phyloP scores from a whole-genome alignment of 37 sponge, comb jelly and placozoan genomes.

The Oscarella lobularis region DNA sequence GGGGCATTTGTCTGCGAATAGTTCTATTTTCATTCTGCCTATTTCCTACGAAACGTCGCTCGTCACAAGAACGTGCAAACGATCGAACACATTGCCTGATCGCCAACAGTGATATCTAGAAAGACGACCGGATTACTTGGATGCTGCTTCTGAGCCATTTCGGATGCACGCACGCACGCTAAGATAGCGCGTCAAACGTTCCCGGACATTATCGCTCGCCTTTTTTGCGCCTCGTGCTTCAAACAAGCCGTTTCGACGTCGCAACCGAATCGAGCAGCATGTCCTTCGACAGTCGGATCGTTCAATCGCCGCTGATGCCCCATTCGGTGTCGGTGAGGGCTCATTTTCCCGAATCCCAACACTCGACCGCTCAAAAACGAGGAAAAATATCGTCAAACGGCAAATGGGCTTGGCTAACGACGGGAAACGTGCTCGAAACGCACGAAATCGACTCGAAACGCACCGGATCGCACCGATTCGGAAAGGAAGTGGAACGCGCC shows the following conservation, averaged over 20 bases:
- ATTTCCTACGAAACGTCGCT: constrained; percentile 18
- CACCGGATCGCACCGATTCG: background rate
- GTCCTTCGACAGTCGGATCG: too few species aligned
- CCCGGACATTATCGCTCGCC: too few species aligned
- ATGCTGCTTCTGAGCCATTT: constrained; percentile 1
- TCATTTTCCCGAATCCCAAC: background rate
- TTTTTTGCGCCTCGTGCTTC: too few species aligned
- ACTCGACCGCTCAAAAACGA: background rate
- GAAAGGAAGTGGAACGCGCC: background rate
- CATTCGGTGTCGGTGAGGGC: background rate
- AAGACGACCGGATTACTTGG: constrained; percentile 84
- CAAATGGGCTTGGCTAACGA: background rate
- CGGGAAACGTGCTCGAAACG: background rate
- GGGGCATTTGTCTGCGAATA: constrained; percentile 86
- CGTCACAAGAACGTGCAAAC: background rate
- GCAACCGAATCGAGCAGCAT: too few species aligned
- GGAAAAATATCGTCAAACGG: background rate
- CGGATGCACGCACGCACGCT: too few species aligned
- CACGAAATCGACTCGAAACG: background rate
- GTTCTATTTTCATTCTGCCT: constrained; percentile 95
- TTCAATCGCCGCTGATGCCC: background rate
- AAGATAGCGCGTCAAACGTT: too few species aligned
- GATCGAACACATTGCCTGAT: constrained; percentile 19
- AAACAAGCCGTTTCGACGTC: too few species aligned
- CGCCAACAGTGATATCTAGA: constrained; percentile 94